Conservation (phyloP, 53 echinoderm and acorn worm genomes). For the Echinarachnius parma region DNA sequence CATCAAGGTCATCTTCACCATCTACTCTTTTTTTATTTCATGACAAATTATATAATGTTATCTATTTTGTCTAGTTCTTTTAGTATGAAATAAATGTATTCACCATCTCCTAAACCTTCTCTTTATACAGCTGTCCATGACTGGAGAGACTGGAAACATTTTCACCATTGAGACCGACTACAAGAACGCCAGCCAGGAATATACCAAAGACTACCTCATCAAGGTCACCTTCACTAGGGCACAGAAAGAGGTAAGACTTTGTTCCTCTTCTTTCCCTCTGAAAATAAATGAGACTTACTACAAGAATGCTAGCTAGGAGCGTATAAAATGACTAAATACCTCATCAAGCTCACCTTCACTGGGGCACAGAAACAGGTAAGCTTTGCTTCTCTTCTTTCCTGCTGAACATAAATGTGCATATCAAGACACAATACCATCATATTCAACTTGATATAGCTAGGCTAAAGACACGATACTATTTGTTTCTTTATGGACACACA, state of each 20-base stretch:
- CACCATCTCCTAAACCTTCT: background rate
- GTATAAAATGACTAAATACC: conserved; percentile 4
- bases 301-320: background rate
- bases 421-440: too few species aligned
- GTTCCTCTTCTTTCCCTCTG: background rate
- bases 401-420: too few species aligned
- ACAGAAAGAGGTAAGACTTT: conserved; percentile 12
- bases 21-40: too few species aligned
- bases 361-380: conserved; percentile 17
- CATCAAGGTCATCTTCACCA: too few species aligned
- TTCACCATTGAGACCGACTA: conserved; percentile 3
- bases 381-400: background rate
- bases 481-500: too few species aligned
- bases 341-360: background rate
- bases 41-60: too few species aligned
- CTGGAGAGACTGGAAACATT: conserved; percentile 2
- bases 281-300: background rate
- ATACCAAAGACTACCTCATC: background rate
- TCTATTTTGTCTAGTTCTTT: too few species aligned
- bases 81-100: too few species aligned
- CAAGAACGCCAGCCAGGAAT: background rate
- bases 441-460: too few species aligned
- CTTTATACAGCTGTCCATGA: conserved; percentile 1
- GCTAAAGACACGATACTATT: too few species aligned
- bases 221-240: background rate